Base-by-base conservation (phyloP, 2,113 vertebrate species). In the Cheilinus undulatus region DNA sequence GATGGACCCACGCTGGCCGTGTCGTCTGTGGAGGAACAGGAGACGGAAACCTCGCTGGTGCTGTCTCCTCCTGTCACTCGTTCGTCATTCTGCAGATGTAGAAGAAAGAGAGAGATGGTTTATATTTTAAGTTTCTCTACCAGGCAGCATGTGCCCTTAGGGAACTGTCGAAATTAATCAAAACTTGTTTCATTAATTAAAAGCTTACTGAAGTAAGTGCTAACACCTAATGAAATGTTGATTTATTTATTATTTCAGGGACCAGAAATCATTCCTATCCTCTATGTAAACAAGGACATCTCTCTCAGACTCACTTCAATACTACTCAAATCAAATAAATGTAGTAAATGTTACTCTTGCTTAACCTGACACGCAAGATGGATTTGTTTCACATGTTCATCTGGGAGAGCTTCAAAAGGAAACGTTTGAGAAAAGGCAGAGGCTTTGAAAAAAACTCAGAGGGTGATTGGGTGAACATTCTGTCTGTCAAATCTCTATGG, bases 11-110 rank as follows among this genome's bases (percentile, higher is more conserved):
- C 80, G 15, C 95, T 97, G 56, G 94, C 67, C 0, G 95, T 93
- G 85, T 98, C 96, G 58, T 99, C 96, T 0, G 95, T 95, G 30
- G 97, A 98, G 24, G 96, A 98, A 67, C 95, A 95, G 82, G 96
- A 96, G 65, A 92, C 78, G 0, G 92, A 94, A 22, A 91, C 90
- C 85, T 93, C 93, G 53, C 95, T 96, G 52, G 93, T 85, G 51
- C 92, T 84, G 75, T 97, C 96, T 45, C 91, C 90, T 24, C 86
- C 87, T 0, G 84, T 92, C 85, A 93, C 76, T 23, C 74, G 40
- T 32, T 93, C 93, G 62, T 90, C 84, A 1, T 43, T 86, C 93
- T 93, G 88, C n/a, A 36, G 26, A 81, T 11, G 74, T 14, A 0
- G 15, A 71, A 32, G 6, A 61, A 22, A 49, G 22, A 70, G 3